These are phyloP conservation scores for Andrena bucephala DNA, from an alignment of 2,888 invertebrate species.

Conservation along the genomic window DNA sequence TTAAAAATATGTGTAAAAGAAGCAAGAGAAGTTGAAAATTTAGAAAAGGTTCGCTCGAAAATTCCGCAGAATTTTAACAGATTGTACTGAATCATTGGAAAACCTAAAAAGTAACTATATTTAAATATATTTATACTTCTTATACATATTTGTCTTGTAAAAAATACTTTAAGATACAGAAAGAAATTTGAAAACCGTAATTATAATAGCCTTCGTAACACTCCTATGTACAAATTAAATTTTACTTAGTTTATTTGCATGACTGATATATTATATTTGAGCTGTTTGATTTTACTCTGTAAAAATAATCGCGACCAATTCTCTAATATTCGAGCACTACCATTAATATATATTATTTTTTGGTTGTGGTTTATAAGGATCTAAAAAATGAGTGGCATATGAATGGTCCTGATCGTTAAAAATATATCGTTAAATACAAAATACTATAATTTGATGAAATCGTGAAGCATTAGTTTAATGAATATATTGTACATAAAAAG, in stretches of 20 bases:
- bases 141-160: slow-evolving; percentile 22
- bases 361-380: slow-evolving; percentile 40
- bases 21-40: not conserved
- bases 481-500: slow-evolving; percentile 50
- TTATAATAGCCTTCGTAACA: slow-evolving; percentile 25
- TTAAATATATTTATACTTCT: slow-evolving; percentile 43
- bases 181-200: slow-evolving; percentile 27
- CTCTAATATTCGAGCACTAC: slow-evolving; percentile 45
- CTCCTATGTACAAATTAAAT: slow-evolving; percentile 36
- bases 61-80: slow-evolving; percentile 28
- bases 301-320: slow-evolving; percentile 44
- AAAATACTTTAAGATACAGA: slow-evolving; percentile 33
- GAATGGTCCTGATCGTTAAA: slow-evolving; percentile 43
- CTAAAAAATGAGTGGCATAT: slow-evolving; percentile 42
- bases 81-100: slow-evolving; percentile 25
- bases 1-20: slow-evolving; percentile 1
- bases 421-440: slow-evolving; percentile 45
- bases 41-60: slow-evolving; percentile 20
- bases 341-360: slow-evolving; percentile 34
- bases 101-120: slow-evolving; percentile 10
- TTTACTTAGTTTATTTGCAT: slow-evolving; percentile 29
- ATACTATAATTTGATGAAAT: slow-evolving; percentile 55
- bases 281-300: slow-evolving; percentile 45
- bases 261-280: slow-evolving; percentile 14
- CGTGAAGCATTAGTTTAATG: slow-evolving; percentile 43